phyloP scores from a whole-genome alignment of 1,140 invertebrate genomes.

The Caerostris darwini region DNA sequence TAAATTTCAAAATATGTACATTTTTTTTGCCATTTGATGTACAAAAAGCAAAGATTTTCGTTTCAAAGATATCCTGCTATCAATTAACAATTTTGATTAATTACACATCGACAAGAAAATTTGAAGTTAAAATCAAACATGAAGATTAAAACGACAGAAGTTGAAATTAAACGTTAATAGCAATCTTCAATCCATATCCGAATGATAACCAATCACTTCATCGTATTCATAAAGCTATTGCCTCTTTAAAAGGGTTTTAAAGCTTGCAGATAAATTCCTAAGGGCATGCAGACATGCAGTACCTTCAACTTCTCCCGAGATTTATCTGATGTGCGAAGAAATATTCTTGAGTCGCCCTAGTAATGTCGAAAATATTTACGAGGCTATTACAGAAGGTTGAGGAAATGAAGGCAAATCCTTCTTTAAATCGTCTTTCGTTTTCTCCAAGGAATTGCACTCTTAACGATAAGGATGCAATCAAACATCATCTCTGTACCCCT shows the following conservation, averaged over 20 bases:
- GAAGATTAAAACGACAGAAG: too few species aligned
- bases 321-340: constrained; percentile 20
- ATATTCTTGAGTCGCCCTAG: constrained; percentile 23
- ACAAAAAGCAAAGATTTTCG: too few species aligned
- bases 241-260: neutral
- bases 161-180: too few species aligned
- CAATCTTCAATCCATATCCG: neutral
- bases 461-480: constrained; percentile 21
- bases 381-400: neutral
- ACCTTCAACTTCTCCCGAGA: neutral
- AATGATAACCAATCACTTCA: constrained; percentile 10
- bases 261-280: neutral
- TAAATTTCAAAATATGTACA: too few species aligned
- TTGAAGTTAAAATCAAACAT: too few species aligned
- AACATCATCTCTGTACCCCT: neutral
- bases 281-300: neutral
- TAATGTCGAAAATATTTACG: constrained; percentile 46
- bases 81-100: too few species aligned
- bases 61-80: too few species aligned
- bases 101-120: too few species aligned
- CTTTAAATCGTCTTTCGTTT: constrained; percentile 18
- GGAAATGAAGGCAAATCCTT: constrained; percentile 20
- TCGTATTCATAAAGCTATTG: neutral
- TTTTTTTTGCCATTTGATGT: too few species aligned
- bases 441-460: neutral